Evolutionary conservation across 2,888 invertebrate genomes (phyloP), one percentile per base, ranked within the genome.

Genomic region (Diaphora mendica): DNA sequence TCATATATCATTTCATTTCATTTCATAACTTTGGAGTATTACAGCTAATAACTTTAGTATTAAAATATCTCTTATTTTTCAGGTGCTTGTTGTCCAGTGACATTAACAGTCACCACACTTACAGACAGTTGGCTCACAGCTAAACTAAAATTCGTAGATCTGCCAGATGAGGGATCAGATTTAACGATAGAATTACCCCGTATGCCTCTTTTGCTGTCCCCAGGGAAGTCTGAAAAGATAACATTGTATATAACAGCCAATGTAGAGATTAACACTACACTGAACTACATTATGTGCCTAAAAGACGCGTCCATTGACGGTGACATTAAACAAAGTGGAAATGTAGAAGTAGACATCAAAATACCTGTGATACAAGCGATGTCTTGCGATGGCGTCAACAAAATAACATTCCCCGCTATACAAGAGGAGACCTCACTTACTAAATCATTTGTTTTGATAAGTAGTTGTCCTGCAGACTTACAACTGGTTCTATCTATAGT

Each of bases 41-140:
- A 26, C n/a, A 11, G 0, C 15, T 26, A 15, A 59, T 48, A 7
- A 39, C 2, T 42, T 42, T n/a, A 42, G 13, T 44, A 66, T 44
- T 44, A 15, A 66, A 42, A 44, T n/a, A 23, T 35, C 7, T 42
- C n/a, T 66, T 39, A 59, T 66, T 86, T 55, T 89, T 42, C 79
- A 95, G 95, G 95, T 35, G 91, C 91, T 2, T 90, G 85, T 74
- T 89, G 89, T 64, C 78, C 90, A 0, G 87, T 91, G 1, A 86
- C 85, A 15, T 83, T 95, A 23, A 88, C 89, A 33, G 86, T 95
- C 2, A 92, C 91, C 39, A 92, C 91, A 0, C 80, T 93, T 33
- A 86, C 90, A 2, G 93, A 95, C 48, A 94, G 88, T 73, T 95
- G 95, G 95, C 76, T 95, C 39, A 93, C 94, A 0, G 94, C 92